Evolutionary conservation across 2,797 vertebrate species (phyloP).

Genomic region (Trichosurus vulpecula): DNA sequence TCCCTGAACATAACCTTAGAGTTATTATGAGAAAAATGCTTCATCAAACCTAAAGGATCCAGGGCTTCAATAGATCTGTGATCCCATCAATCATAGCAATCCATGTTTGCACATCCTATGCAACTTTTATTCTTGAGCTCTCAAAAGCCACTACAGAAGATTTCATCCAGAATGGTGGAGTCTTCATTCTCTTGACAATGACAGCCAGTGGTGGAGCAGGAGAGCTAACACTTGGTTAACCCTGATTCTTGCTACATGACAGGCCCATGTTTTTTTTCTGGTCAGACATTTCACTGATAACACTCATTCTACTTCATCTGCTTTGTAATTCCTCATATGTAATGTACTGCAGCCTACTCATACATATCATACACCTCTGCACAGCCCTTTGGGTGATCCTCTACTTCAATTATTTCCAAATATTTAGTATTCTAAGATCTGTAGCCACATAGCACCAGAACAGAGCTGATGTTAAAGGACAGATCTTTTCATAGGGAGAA

Average conservation of each 20-base stretch:
- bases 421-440: no score
- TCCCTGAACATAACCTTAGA: neutral
- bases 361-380: no score
- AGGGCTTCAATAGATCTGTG: no score
- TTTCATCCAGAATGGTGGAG: neutral
- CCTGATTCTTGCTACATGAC: neutral
- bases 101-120: no score
- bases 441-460: no score
- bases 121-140: neutral
- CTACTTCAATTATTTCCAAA: no score
- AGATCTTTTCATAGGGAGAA: no score
- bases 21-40: neutral
- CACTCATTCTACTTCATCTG: neutral
- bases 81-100: neutral
- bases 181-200: neutral
- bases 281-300: neutral
- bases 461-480: no score
- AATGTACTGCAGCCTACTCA: no score
- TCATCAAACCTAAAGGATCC: neutral
- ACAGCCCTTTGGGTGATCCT: no score
- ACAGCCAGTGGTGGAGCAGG: neutral
- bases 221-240: neutral
- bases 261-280: neutral
- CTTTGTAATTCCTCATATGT: neutral
- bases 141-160: neutral